Percentiles rank a stretch among this genome's conserved stretches.
These are phyloP conservation scores for Budorcas taxicolor DNA, from an alignment of 2,113 vertebrate genomes.

Conservation along the genomic window DNA sequence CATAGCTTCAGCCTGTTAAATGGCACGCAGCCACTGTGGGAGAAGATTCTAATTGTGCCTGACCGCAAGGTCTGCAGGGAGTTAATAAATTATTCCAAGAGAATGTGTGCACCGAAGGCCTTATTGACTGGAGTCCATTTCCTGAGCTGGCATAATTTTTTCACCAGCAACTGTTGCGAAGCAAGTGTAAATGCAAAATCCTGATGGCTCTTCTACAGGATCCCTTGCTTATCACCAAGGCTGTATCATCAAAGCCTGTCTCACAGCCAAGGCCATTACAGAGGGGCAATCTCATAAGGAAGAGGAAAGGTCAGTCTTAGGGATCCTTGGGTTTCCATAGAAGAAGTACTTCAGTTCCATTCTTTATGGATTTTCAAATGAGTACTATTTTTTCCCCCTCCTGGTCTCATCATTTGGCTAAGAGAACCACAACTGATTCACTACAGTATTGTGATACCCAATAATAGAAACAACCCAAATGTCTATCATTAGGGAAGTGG, in stretches of 20 bases:
- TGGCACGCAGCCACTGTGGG: not conserved
- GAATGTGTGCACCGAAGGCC: constrained; percentile 17
- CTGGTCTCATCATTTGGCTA: not conserved
- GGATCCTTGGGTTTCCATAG: not conserved
- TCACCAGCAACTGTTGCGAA: not conserved
- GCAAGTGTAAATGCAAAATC: not conserved
- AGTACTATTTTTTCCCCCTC: not conserved
- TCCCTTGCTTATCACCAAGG: not conserved
- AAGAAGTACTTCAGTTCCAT: not conserved
- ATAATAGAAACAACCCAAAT: not conserved
- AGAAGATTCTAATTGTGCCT: constrained; percentile 41
- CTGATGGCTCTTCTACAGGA: not conserved
- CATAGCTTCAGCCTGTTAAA: not conserved
- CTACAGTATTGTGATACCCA: not conserved
- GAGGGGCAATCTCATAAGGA: not conserved
- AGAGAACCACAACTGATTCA: not conserved
- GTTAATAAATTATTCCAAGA: constrained; percentile 56
- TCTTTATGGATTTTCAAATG: not conserved
- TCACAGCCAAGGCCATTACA: not conserved
- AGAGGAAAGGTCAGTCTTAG: not conserved
- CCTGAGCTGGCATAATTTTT: not conserved
- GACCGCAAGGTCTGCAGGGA: constrained; percentile 44
- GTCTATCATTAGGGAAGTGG: not conserved
- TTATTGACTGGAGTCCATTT: constrained; percentile 39
- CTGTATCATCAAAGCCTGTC: not conserved